Base-by-base conservation (phyloP, 2,113 vertebrate genomes). In the Pseudonaja textilis region DNA sequence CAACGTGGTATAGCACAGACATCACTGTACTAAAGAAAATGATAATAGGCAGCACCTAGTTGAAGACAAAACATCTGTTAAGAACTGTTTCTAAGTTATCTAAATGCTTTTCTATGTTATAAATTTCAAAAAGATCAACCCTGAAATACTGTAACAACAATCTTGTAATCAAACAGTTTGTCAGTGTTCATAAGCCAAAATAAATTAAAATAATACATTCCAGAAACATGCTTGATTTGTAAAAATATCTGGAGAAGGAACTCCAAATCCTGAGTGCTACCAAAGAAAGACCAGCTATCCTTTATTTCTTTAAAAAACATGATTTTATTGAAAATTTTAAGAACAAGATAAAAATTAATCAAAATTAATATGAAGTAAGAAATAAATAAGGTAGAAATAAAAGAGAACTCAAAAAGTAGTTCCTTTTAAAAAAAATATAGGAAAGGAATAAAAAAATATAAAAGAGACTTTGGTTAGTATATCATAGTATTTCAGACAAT, bases 1-100 rank as follows among this genome's bases (percentile, higher is more conserved):
- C 98, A 85, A 98, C 0, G 1, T 98, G 95, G 94, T 98, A 98
- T 22, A 99, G 97, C 95, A 99, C 97, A 88, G 98, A 98, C 97
- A 98, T 98, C 61, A 98, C 95, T 0, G 98, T 97, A 96, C 98
- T 98, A 97, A 99, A 97, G 97, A 99, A 99, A 91, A 99, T 45
- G 92, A 99, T 96, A 5, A 98, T 97, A 22, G 98, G 98, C 95
- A 99, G 97, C 88, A 99, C 97, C 98, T 99, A 91, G 39, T 92
- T 52, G 59, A 61, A 96, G 45, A 92, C 34, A 96, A 95, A 93
- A 93, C 91, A 56, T 92, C 64, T 1, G 85, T 0, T 34, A 34
- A 9, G 59, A 4, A n/a, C 1, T 0, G 91, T 3, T 85, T 91
- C 85, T n/a, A 61, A 16, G 90, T 47, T 39, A 69, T 22, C 14